Conservation (phyloP, 2,113 vertebrate genomes). For the Pseudolaguvia tuberculata region DNA sequence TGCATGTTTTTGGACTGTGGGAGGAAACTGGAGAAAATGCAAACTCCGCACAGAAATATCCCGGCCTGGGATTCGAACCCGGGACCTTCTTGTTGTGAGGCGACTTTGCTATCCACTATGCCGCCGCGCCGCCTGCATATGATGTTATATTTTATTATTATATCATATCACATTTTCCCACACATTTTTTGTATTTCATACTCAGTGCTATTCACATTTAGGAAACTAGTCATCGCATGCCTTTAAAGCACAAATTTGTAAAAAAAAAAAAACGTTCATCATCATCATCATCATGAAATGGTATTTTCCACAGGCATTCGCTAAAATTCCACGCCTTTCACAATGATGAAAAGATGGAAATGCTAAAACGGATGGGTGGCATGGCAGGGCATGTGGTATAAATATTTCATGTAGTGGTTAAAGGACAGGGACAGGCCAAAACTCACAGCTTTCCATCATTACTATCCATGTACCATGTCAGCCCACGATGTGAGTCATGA, state of each 20-base stretch:
- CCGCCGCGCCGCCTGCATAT: too few species aligned
- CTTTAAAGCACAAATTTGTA: not conserved
- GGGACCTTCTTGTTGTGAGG: too few species aligned
- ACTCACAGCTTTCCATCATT: conserved; percentile 59
- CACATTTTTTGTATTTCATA: not conserved
- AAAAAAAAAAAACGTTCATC: not conserved
- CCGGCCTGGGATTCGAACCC: too few species aligned
- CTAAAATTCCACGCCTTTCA: conserved; percentile 12
- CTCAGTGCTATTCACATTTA: not conserved
- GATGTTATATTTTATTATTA: too few species aligned
- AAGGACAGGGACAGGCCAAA: conserved; percentile 52
- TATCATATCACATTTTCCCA: not conserved
- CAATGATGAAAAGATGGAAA: conserved; percentile 26
- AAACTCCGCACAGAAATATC: too few species aligned
- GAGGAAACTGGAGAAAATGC: too few species aligned
- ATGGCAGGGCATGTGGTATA: conserved; percentile 38
- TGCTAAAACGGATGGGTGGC: not conserved
- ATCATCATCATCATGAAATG: not conserved
- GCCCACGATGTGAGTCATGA: conserved; percentile 40
- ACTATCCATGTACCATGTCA: conserved; percentile 55
- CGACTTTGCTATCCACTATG: too few species aligned
- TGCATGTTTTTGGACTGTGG: too few species aligned
- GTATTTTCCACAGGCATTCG: conserved; percentile 6
- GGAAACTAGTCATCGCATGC: not conserved
- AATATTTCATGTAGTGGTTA: conserved; percentile 62